These are phyloP conservation scores for Penaeus japonicus DNA, from an alignment of 1,140 invertebrate genomes.

Conservation along the genomic window DNA sequence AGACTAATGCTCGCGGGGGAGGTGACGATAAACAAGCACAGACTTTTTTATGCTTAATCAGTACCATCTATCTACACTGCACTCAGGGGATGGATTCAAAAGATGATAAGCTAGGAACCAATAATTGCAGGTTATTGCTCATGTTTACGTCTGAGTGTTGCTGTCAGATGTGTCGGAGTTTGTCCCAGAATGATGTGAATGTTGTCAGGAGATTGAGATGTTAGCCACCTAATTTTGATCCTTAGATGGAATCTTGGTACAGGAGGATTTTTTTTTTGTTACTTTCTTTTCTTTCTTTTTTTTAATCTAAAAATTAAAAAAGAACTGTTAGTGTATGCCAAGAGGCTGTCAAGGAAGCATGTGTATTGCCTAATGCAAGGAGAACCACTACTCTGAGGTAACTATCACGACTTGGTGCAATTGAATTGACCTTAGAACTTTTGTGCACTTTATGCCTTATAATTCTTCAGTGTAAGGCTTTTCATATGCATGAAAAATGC, in stretches of 20 bases:
- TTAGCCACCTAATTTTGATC: background rate
- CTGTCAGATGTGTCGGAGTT: background rate
- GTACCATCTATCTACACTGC: conserved; percentile 37
- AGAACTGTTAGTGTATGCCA: too few relatives aligned
- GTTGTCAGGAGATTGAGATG: background rate
- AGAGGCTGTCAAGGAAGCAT: too few relatives aligned
- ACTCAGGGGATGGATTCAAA: conserved; percentile 46
- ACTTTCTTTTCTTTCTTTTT: too few relatives aligned
- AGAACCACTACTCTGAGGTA: background rate
- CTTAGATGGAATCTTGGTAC: background rate
- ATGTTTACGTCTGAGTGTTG: conserved; percentile 30
- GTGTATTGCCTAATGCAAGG: too few relatives aligned
- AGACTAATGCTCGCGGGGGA: conserved; percentile 26
- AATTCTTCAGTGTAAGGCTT: conserved; percentile 35
- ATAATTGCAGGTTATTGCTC: conserved; percentile 26
- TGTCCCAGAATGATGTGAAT: conserved; percentile 11
- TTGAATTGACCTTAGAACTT: conserved; percentile 28
- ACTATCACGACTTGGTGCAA: conserved; percentile 47
- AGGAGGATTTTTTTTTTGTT: background rate
- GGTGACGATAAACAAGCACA: conserved; percentile 26
- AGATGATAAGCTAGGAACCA: conserved; percentile 29
- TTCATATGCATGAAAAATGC: background rate
- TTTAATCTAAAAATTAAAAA: too few relatives aligned
- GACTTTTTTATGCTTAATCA: conserved; percentile 17
- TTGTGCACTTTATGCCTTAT: conserved; percentile 46